Evolutionary conservation across 2,888 invertebrate species (phyloP).

Genomic region (Cheilosia pagana): DNA sequence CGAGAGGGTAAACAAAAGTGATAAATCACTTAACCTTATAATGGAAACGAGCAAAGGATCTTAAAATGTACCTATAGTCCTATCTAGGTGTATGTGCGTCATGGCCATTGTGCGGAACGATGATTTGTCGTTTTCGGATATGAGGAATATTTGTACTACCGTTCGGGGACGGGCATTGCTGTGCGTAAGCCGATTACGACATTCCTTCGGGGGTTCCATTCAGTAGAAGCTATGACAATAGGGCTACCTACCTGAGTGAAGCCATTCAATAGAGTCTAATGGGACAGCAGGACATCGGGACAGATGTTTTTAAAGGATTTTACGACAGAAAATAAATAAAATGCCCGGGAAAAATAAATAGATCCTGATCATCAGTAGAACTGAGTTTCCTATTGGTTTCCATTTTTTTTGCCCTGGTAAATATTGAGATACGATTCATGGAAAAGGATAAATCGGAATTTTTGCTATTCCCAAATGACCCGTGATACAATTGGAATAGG

Average conservation of each 20-base stretch:
- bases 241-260: conserved; percentile 51
- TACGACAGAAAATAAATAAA: neutral
- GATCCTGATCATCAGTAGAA: neutral
- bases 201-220: conserved; percentile 52
- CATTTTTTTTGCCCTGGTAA: no score
- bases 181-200: conserved; percentile 68
- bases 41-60: conserved; percentile 29
- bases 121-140: conserved; percentile 72
- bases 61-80: neutral
- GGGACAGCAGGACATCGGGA: conserved; percentile 6
- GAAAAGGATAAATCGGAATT: no score
- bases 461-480: no score
- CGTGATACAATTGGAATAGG: no score
- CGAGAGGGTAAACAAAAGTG: conserved; percentile 67
- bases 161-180: conserved; percentile 17
- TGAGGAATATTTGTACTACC: conserved; percentile 53
- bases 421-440: no score
- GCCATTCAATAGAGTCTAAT: conserved; percentile 42
- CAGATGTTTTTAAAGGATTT: conserved; percentile 48
- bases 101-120: conserved; percentile 37
- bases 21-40: conserved; percentile 70
- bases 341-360: neutral
- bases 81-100: neutral
- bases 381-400: no score
- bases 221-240: conserved; percentile 53